Evolutionary conservation across 2,797 vertebrate species (phyloP).

Genomic region (Nyctibius grandis): DNA sequence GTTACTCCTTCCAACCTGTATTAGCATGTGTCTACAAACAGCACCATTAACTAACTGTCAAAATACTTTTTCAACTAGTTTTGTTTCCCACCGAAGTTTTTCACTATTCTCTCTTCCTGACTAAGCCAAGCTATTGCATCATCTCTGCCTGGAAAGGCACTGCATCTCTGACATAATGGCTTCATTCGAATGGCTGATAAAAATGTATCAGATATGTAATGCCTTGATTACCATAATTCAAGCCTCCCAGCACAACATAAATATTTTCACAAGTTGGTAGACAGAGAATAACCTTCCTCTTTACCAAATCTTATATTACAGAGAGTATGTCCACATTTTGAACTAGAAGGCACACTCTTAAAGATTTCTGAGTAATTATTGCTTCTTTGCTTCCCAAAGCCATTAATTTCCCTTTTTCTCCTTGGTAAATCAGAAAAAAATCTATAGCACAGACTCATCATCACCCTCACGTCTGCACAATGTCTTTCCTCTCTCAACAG

Average conservation of each 20-base stretch:
- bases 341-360: not conserved
- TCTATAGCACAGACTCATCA: not conserved
- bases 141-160: not conserved
- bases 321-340: not conserved
- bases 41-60: not conserved
- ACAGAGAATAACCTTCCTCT: not conserved
- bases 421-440: not conserved
- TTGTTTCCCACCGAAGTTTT: not conserved
- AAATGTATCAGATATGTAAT: not conserved
- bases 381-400: not conserved
- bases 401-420: not conserved
- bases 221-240: not conserved
- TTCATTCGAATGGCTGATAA: not conserved
- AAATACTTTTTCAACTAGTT: not conserved
- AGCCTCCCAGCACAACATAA: not conserved
- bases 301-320: not conserved
- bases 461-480: not conserved
- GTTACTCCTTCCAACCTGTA: not conserved
- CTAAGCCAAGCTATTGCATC: not conserved
- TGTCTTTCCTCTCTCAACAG: not conserved
- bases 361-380: not conserved
- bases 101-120: not conserved
- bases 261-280: not conserved
- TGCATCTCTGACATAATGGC: not conserved
- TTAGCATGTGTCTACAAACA: not conserved